Base-by-base conservation (phyloP, 2,113 vertebrate genomes). In the Panthera uncia region DNA sequence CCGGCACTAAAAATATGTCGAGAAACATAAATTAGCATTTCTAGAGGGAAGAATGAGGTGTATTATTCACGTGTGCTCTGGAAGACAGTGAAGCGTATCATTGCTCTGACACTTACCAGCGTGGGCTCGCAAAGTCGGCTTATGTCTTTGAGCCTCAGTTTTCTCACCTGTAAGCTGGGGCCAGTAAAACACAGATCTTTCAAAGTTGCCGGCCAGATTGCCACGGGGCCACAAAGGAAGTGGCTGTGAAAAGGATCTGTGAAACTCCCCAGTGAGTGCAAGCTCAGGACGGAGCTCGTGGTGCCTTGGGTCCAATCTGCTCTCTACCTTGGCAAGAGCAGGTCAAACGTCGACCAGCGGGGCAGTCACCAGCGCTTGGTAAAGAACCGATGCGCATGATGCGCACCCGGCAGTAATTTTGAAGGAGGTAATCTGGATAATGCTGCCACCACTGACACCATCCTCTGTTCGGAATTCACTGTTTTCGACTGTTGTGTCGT, bases 11-110 rank as follows among this genome's bases (percentile, higher is more conserved):
- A 97, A 98, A 61, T 21, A 80, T 2, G 94, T 85, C 45, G 83
- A 89, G 92, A 95, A 91, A 81, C 89, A 94, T 94, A 96, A 96
- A 98, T 95, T 93, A 97, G 89, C 95, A 94, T 97, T 97, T 97
- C 78, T 55, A 71, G 36, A 86, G 69, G 71, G 79, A 79, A 91
- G 86, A 73, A 80, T 33, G 27, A 85, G 36, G 41, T 14, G 61
- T n/a, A 14, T 94, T 79, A 61, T 88, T 87, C 45, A 55, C 21
- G 63, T 41, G 76, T 52, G 55, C 84, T 79, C 88, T 65, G 80
- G 50, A 10, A 94, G 89, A 33, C 5, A 31, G 29, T 6, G 4
- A 55, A 48, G 15, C 11, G 4, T 4, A 3, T 27, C 8, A 66
- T 57, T 1, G 3, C 45, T 79, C 25, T 29, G 10, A 31, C 25